A percentile compares a stretch with the other conserved stretches of the same genome.
Conservation (phyloP, 2,797 vertebrate species). For the Prionace glauca region DNA sequence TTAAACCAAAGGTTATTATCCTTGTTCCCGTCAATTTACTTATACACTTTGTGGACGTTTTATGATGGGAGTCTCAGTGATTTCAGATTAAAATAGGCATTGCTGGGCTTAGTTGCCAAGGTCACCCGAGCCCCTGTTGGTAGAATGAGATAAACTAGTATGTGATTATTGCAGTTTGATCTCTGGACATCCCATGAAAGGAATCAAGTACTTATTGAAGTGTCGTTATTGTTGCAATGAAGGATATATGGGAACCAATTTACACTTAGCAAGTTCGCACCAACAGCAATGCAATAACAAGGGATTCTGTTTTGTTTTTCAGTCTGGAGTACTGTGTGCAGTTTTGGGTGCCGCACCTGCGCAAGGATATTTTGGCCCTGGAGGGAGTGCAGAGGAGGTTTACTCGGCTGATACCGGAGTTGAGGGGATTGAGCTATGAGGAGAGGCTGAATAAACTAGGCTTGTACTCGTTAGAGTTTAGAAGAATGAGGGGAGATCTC, state of each 20-base stretch:
- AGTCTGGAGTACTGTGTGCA: too few species aligned
- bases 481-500: too few species aligned
- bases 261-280: neutral
- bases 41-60: neutral
- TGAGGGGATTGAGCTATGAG: too few species aligned
- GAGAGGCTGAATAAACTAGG: too few species aligned
- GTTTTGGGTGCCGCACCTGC: too few species aligned
- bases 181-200: neutral
- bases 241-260: too few species aligned
- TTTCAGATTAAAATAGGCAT: neutral
- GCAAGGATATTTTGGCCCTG: too few species aligned
- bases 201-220: neutral
- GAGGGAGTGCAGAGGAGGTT: too few species aligned
- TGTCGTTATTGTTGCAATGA: neutral
- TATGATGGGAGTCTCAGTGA: neutral
- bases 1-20: neutral
- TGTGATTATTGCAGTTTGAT: too few species aligned
- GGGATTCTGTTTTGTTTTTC: neutral
- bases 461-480: too few species aligned
- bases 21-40: neutral
- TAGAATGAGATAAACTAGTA: neutral
- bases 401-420: too few species aligned
- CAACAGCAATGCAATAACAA: neutral
- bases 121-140: neutral
- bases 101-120: neutral